phyloP scores from a whole-genome alignment of 2,113 vertebrate species.

The Cinclus cinclus region DNA sequence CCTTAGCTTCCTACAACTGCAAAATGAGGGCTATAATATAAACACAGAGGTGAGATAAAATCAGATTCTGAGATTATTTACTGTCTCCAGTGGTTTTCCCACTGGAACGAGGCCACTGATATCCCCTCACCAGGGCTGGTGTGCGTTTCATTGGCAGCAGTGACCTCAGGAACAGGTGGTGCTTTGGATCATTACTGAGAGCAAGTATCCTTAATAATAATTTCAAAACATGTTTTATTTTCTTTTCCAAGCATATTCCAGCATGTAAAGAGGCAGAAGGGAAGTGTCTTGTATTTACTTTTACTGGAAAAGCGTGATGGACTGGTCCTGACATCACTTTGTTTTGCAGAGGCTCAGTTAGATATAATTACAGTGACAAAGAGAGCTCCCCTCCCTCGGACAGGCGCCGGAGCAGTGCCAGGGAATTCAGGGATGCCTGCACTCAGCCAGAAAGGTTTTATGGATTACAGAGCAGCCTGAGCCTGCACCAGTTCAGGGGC shows the following conservation, averaged over 20 bases:
- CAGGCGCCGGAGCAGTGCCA: background rate
- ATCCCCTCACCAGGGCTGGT: background rate
- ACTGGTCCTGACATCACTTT: constrained; percentile 49
- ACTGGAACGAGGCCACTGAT: background rate
- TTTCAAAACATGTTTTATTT: background rate
- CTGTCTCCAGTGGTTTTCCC: background rate
- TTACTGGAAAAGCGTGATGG: constrained; percentile 22
- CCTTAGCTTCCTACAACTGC: background rate
- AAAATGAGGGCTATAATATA: background rate
- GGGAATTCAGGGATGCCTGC: constrained; percentile 32
- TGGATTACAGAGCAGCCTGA: background rate
- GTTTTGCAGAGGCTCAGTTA: constrained; percentile 40
- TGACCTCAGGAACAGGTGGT: background rate
- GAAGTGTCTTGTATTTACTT: background rate
- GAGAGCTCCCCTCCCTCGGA: constrained; percentile 32
- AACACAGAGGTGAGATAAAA: background rate
- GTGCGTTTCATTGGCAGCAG: background rate
- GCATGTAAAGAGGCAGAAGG: background rate
- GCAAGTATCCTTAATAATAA: background rate
- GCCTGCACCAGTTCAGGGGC: background rate
- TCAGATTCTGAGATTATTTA: background rate
- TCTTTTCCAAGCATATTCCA: background rate
- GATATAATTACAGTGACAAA: constrained; percentile 45
- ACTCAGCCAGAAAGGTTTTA: constrained; percentile 6
- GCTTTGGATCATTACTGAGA: background rate